These are phyloP conservation scores for Druon quercuslanigerum DNA, from an alignment of 1,140 invertebrate species.

Conservation along the genomic window DNA sequence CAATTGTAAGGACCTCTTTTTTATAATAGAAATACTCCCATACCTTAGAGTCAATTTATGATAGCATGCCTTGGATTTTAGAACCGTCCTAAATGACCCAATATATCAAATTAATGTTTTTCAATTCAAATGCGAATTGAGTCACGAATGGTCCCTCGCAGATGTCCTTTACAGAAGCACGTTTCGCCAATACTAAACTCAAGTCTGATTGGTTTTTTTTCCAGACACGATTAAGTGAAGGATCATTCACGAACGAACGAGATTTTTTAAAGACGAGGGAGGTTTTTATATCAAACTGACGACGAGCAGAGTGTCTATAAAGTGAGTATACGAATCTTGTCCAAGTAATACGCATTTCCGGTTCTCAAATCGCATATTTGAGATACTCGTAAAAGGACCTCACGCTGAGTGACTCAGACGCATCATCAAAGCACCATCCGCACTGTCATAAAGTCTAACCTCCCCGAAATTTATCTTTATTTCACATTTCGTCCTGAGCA, in stretches of 20 bases:
- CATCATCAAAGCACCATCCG: conserved; percentile 43
- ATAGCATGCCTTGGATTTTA: background rate
- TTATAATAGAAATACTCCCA: background rate
- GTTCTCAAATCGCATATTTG: conserved; percentile 57
- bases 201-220: conserved; percentile 37
- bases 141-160: background rate
- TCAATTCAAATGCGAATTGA: conserved; percentile 26
- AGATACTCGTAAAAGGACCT: conserved; percentile 60
- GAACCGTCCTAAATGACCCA: conserved; percentile 18
- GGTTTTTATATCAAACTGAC: conserved; percentile 49
- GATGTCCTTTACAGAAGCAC: conserved; percentile 14
- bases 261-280: conserved; percentile 37
- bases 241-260: conserved; percentile 45
- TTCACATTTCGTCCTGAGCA: conserved; percentile 43
- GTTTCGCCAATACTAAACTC: conserved; percentile 29
- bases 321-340: conserved; percentile 52
- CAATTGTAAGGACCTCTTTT: background rate
- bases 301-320: conserved; percentile 40
- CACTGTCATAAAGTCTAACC: conserved; percentile 50
- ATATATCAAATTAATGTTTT: conserved; percentile 24
- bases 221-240: conserved; percentile 52
- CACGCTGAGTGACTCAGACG: conserved; percentile 61
- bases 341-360: conserved; percentile 54
- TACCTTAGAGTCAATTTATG: background rate
- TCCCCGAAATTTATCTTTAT: conserved; percentile 62